These are phyloP conservation scores for Pyrocoelia pectoralis DNA, from an alignment of 2,888 invertebrate genomes.

Conservation along the genomic window DNA sequence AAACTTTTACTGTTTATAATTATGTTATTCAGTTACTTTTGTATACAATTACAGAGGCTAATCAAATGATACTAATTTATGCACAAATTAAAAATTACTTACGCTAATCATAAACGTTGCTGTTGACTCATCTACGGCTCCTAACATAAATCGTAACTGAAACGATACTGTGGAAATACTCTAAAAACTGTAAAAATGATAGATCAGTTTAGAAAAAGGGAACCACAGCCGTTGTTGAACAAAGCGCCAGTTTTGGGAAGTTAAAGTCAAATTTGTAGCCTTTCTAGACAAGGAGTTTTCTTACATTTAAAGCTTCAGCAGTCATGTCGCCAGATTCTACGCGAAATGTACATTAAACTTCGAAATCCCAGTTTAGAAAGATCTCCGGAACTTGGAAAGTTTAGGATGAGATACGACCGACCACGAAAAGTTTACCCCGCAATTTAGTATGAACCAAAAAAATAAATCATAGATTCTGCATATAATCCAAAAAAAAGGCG, in stretches of 20 bases:
- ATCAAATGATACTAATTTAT: too few species aligned
- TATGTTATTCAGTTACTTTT: too few species aligned
- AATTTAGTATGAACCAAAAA: slow-evolving; percentile 31
- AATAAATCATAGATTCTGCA: slow-evolving; percentile 32
- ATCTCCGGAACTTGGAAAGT: slow-evolving; percentile 31
- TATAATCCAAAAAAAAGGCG: slow-evolving; percentile 17
- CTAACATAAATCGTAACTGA: too few species aligned
- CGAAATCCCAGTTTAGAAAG: slow-evolving; percentile 35
- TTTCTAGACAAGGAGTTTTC: slow-evolving; percentile 31
- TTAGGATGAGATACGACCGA: slow-evolving; percentile 31
- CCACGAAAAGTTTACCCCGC: slow-evolving; percentile 32
- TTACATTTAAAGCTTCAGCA: slow-evolving; percentile 33
- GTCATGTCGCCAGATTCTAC: slow-evolving; percentile 36
- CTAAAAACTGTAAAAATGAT: not conserved
- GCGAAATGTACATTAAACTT: slow-evolving; percentile 37
- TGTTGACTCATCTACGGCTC: too few species aligned
- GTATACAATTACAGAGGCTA: too few species aligned
- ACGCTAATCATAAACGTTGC: too few species aligned
- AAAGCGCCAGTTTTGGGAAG: slow-evolving; percentile 17
- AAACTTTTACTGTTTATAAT: too few species aligned
- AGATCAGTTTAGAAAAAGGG: not conserved
- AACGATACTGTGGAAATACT: too few species aligned
- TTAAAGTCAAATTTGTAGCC: slow-evolving; percentile 34
- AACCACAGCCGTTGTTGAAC: slow-evolving; percentile 18
- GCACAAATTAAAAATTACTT: too few species aligned